Evolutionary conservation across 2,888 invertebrate genomes (phyloP), one percentile per base, ranked within the genome.

Genomic region (Scaptomyza polygonia): DNA sequence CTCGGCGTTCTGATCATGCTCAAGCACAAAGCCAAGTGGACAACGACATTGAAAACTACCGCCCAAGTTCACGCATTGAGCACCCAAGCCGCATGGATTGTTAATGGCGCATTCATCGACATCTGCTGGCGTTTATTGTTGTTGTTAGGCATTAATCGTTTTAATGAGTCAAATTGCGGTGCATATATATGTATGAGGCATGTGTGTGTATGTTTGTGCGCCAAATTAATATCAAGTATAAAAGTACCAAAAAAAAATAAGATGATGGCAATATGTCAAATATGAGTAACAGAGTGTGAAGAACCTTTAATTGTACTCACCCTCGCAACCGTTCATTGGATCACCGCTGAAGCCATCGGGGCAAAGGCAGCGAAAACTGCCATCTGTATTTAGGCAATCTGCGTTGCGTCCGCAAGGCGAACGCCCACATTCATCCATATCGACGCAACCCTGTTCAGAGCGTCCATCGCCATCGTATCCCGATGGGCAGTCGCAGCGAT

Each of bases 301-400:
- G 8, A n/a, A 14, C 5, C 1, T 32, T 5, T 42, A 11, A 0
- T 32, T 18, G n/a, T 44, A 86, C 85, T 85, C 29, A 82, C 87
- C 82, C 25, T 82, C 79, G 67, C 97, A 97, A 79, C 93, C 94
- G 53, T 93, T 92, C 90, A 94, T 93, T 18, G 97, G 96, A 91
- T 97, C 95, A 79, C 97, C 97, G 77, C 94, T 93, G 91, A 94
- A 96, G 83, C 97, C 97, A 83, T 95, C 94, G 53, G 96, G 96
- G 91, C 97, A 97, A 45, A 94, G 89, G 91, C 97, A 97, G 77
- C 94, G 94, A 91, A 95, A 96, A 81, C 94, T 95, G 75, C 96
- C 97, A 63, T 95, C 94, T 53, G 95, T 92, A 90, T 97, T 97
- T 68, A 94, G 94, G 90, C 97, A 97, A 54, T 94, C 92, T 5